Evolutionary conservation across 2,113 vertebrate species (phyloP).

Genomic region (Shinisaurus crocodilurus): DNA sequence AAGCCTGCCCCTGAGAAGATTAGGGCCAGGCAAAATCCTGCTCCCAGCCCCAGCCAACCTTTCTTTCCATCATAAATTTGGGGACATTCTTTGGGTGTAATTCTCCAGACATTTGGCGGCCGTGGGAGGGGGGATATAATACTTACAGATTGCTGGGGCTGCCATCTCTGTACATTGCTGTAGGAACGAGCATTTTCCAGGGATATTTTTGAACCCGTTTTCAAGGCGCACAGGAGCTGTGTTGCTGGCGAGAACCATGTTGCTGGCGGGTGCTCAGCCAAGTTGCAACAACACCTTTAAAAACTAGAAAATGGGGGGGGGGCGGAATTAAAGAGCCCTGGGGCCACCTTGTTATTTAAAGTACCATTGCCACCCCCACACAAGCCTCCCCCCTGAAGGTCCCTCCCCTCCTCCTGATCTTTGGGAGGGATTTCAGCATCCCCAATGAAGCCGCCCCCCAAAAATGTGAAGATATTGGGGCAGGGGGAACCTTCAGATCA

Average conservation of each 20-base stretch:
- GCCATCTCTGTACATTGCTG: background rate
- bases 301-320: no score
- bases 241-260: no score
- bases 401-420: background rate
- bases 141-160: background rate
- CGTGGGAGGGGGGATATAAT: background rate
- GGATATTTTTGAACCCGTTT: no score
- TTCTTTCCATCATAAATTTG: background rate
- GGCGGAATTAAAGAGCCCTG: no score
- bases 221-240: no score
- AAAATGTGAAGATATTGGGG: no score
- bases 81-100: background rate
- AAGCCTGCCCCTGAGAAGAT: background rate
- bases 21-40: background rate
- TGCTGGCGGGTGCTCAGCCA: no score
- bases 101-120: background rate
- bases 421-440: background rate
- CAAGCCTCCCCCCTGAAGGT: background rate
- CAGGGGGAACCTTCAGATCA: no score
- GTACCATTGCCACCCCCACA: no score
- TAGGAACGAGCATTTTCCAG: background rate
- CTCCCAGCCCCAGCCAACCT: no score
- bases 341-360: no score
- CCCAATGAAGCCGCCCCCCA: background rate
- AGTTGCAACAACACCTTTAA: no score